Conservation (phyloP, 2,113 vertebrate species). For the Oreotragus oreotragus region DNA sequence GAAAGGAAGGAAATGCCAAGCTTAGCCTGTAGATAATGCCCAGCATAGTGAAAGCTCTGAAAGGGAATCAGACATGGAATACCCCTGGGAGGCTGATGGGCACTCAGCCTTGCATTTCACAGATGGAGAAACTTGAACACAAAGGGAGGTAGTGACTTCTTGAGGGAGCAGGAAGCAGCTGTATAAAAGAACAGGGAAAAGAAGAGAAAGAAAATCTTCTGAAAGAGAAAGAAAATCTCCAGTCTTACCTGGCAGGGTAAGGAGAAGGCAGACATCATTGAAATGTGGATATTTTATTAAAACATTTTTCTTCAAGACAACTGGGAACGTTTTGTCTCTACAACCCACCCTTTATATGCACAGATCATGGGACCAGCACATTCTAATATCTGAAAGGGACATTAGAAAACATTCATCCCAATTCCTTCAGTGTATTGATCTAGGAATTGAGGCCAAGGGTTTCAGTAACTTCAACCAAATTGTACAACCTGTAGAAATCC, state of each 20-base stretch:
- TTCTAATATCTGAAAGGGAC: neutral
- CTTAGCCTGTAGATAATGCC: conserved; percentile 50
- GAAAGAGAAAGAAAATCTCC: conserved; percentile 13
- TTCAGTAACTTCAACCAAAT: neutral
- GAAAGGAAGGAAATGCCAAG: conserved; percentile 65
- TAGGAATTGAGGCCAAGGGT: neutral
- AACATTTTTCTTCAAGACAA: neutral
- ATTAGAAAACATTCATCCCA: neutral
- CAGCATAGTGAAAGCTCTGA: conserved; percentile 11
- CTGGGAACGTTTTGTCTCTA: neutral
- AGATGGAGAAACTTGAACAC: conserved; percentile 54
- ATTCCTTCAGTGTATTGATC: neutral
- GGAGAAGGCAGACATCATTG: neutral
- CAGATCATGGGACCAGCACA: neutral
- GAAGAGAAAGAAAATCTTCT: neutral
- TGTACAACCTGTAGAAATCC: neutral
- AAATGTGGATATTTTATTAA: neutral
- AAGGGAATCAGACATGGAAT: conserved; percentile 45
- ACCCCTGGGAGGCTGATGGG: conserved; percentile 28
- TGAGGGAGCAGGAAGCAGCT: conserved; percentile 39
- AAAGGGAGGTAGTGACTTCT: conserved; percentile 43
- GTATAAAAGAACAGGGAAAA: conserved; percentile 9
- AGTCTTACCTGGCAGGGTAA: neutral
- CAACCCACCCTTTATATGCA: neutral
- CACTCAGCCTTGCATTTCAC: conserved; percentile 56